Evolutionary conservation across 2,888 invertebrate genomes (phyloP), one percentile per base, ranked within the genome.

Genomic region (Leucoma salicis): DNA sequence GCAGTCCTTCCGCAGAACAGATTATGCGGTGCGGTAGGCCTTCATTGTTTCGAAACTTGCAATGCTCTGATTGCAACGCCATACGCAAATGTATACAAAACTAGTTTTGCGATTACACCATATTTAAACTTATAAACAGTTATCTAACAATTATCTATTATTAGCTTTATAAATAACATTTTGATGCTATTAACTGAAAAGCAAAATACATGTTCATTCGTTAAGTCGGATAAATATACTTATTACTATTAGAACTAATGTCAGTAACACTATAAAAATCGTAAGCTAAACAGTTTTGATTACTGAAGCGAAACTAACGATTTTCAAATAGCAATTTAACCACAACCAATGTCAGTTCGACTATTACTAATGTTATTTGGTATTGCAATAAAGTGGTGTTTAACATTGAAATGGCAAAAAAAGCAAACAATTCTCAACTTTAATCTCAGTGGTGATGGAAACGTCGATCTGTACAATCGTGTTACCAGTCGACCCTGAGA

Each of bases 41-140:
- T 74, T 77, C 77, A 78, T 80, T 79, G 79, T 86, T 80, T 84
- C 75, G 78, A 84, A 86, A 87, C 62, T 48, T 66, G 82, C 78
- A 82, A 80, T 85, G 85, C 86, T 86, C 85, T 83, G 86, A 86
- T 86, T 86, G 76, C 78, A 84, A 76, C 64, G 72, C 78, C 78
- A 79, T 78, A 67, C 67, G 69, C 63, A 71, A 68, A 66, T 61
- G 65, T 66, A 57, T 47, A 59, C 46, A 55, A 59, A 53, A 63
- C 60, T 64, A 54, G 59, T 78, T 73, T 74, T 67, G 76, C 68
- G 74, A 74, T 68, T 68, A 67, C 69, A 75, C 76, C 76, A 77
- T 70, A 46, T 33, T 49, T 43, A 47, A 14, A 49, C 36, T 39
- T 32, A 31, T 43, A 53, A 40, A 37, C 43, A 46, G 35, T 58